Base-by-base conservation (phyloP, 2,888 invertebrate species). In the Polymixis flavicincta region DNA sequence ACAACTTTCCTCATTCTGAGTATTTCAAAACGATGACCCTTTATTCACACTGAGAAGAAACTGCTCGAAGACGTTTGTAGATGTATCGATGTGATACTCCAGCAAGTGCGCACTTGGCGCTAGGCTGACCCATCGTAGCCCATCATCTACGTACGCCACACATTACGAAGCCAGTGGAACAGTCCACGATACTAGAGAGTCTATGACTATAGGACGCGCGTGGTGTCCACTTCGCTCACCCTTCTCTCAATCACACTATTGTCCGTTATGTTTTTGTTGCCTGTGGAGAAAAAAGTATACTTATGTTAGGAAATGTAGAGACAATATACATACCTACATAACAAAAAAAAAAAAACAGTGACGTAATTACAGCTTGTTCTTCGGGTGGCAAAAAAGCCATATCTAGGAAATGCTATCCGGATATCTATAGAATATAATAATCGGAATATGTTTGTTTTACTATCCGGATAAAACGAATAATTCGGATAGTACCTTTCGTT, bases 241-340 rank as follows among this genome's bases (percentile, higher is more conserved):
- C 91, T 91, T 90, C 92, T 93, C 78, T 90, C 92, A 89, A 91
- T 91, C 91, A 95, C 95, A 92, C 92, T 94, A 93, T 94, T 95
- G 92, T 95, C 93, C 91, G 96, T 96, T 86, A 94, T 90, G 89
- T 94, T 96, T 93, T 93, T 95, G 90, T 88, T 91, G 80, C 93
- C 96, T 96, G 93, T 52, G 94, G 93, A 82, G 83, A 78, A 87
- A 85, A 86, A 37, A 61, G 42, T 64, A 42, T 19, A n/a, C n/a
- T n/a, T n/a, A 28, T 37, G 37, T 78, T 74, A 74, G 52, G 9
- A 32, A 59, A 59, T 45, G 11, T 45, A 9, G 8, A 42, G 42
- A 9, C 42, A 42, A 32, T 32, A 32, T 32, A 32, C 32, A 4
- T 32, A 32, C 32, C 32, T 32, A 37, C 37, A 37, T 0, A 37